phyloP scores from a whole-genome alignment of 2,888 invertebrate species.

The Dryocosmus kuriphilus region DNA sequence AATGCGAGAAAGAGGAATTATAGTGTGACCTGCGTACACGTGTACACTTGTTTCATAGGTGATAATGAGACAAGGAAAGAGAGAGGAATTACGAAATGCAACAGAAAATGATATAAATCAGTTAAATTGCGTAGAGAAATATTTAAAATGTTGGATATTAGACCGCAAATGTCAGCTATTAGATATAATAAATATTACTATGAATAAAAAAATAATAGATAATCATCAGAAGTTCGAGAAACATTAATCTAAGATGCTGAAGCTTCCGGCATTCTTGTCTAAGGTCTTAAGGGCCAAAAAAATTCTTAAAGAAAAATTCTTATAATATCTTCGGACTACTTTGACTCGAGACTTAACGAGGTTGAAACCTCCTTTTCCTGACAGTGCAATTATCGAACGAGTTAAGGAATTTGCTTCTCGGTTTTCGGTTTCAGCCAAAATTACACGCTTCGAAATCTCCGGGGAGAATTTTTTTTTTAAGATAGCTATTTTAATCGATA shows the following conservation, averaged over 20 bases:
- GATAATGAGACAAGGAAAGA: conserved; percentile 14
- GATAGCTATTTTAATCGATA: not conserved
- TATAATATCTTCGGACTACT: conserved; percentile 56
- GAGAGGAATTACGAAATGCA: conserved; percentile 5
- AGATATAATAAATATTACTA: not conserved
- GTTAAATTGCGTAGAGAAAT: not conserved
- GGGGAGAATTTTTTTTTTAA: not conserved
- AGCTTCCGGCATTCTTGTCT: not conserved
- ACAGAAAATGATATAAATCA: not conserved
- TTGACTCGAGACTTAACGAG: conserved; percentile 51
- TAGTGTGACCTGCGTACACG: not conserved
- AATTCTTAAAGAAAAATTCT: conserved; percentile 45
- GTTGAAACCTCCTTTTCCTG: conserved; percentile 44
- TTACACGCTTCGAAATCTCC: not conserved
- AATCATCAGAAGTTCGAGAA: not conserved
- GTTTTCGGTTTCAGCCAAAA: not conserved
- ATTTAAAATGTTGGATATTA: not conserved
- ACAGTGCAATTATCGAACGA: not conserved
- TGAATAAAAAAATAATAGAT: not conserved
- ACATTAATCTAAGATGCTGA: not conserved
- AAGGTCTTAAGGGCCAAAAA: conserved; percentile 54
- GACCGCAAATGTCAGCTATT: not conserved
- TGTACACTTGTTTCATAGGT: conserved; percentile 5
- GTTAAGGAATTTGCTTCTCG: not conserved
- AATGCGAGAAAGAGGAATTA: conserved; percentile 6